A percentile compares a stretch with the other conserved stretches of the same genome.
Evolutionary conservation across 2,797 vertebrate species (phyloP).

Genomic region (Lindbergichthys nudifrons): DNA sequence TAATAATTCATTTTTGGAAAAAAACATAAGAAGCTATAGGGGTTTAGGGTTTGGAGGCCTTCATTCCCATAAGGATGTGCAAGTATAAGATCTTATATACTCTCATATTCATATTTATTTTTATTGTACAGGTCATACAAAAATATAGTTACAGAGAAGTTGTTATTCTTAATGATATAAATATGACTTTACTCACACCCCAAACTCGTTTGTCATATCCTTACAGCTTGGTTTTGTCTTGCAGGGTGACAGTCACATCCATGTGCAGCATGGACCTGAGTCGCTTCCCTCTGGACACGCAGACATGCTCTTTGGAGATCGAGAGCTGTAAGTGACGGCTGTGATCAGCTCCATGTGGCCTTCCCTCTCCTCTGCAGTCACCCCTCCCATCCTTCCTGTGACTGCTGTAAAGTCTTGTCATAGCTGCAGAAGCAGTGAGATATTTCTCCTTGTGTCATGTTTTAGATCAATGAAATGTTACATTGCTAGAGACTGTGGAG

Average conservation of each 20-base stretch:
- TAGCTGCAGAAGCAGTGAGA: background rate
- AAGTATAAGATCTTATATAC: no score
- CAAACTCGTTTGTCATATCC: no score
- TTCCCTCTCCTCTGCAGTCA: background rate
- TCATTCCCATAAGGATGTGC: no score
- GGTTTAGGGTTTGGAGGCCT: no score
- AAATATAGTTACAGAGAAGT: no score
- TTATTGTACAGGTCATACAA: no score
- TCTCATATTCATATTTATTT: no score
- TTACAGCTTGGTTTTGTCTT: conserved; percentile 24
- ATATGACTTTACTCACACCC: no score
- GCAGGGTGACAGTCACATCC: conserved; percentile 93
- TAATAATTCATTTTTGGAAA: no score
- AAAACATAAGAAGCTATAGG: no score
- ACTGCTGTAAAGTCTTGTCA: background rate
- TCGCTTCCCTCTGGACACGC: conserved; percentile 92
- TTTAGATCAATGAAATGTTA: background rate
- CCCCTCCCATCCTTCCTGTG: no score
- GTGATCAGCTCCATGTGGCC: background rate
- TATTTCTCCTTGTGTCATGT: background rate
- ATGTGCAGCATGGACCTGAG: conserved; percentile 98
- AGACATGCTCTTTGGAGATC: conserved; percentile 94
- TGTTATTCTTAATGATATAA: no score
- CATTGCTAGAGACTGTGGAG: background rate
- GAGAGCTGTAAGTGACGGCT: conserved; percentile 92